Evolutionary conservation across 2,113 vertebrate genomes (phyloP).

Genomic region (Piprites chloris): DNA sequence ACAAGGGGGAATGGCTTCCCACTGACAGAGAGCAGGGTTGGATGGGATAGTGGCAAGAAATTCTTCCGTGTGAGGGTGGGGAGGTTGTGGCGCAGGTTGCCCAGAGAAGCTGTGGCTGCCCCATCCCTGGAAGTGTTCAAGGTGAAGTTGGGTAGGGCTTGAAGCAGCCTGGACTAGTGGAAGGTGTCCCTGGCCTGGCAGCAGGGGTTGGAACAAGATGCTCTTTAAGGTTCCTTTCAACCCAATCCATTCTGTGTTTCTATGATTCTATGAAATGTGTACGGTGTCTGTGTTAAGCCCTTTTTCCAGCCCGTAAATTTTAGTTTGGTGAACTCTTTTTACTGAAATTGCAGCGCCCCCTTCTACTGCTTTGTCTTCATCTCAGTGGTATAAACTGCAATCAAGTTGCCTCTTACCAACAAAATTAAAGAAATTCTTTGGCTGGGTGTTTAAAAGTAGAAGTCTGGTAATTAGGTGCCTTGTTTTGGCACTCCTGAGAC

Average conservation of each 20-base stretch:
- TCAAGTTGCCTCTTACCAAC: not conserved
- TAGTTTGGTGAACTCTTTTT: not conserved
- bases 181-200: not conserved
- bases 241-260: not conserved
- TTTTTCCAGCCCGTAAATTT: not conserved
- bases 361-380: not conserved
- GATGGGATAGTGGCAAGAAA: not conserved
- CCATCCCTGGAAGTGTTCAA: not conserved
- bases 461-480: not conserved
- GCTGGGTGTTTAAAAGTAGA: not conserved
- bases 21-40: not conserved
- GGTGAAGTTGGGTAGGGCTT: fast-evolving
- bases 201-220: not conserved
- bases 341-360: not conserved
- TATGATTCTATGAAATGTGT: not conserved
- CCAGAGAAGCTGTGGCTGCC: not conserved
- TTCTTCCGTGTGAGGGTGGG: fast-evolving
- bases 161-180: not conserved
- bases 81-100: not conserved
- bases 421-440: not conserved
- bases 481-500: not conserved
- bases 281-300: not conserved
- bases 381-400: not conserved
- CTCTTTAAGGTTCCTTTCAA: not conserved
- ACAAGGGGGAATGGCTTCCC: not conserved